Conservation (phyloP, 2,797 vertebrate species). For the Ctenochaetus hawaiiensis region DNA sequence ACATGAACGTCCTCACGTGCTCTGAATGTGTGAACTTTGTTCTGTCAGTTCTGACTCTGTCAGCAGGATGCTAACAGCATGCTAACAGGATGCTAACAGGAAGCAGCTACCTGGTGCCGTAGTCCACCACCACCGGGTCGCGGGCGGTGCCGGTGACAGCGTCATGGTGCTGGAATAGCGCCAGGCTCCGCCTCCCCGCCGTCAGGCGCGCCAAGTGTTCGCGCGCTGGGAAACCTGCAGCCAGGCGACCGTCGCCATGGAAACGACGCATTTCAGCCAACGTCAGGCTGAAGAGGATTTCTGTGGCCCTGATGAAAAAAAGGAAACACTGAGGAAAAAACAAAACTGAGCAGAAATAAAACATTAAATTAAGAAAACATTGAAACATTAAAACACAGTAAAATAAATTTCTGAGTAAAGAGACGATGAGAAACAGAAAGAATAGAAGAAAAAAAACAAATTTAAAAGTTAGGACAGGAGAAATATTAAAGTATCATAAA, state of each 20-base stretch:
- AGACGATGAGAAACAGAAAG: background rate
- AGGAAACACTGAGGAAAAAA: too few species aligned
- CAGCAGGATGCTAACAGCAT: background rate
- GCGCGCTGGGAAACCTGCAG: constrained; percentile 81
- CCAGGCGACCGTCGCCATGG: constrained; percentile 63
- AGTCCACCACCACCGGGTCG: constrained; percentile 93
- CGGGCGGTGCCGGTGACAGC: constrained; percentile 92
- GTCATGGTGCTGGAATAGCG: constrained; percentile 95
- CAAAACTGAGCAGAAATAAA: too few species aligned
- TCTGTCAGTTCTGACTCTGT: too few species aligned
- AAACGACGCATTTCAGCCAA: constrained; percentile 85
- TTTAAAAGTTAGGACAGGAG: too few species aligned
- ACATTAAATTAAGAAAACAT: background rate
- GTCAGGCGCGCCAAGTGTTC: constrained; percentile 86
- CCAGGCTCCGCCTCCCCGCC: constrained; percentile 88
- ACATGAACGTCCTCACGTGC: too few species aligned
- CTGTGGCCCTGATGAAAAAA: constrained; percentile 85
- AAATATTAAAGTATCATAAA: too few species aligned
- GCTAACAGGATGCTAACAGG: constrained; percentile 14
- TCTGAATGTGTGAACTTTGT: too few species aligned
- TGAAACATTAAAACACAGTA: background rate
- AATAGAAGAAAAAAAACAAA: constrained; percentile 23
- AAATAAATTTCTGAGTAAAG: too few species aligned
- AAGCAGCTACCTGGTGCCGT: constrained; percentile 89
- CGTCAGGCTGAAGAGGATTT: constrained; percentile 92